phyloP scores from a whole-genome alignment of 2,797 vertebrate species.

The Neostethus bicornis region DNA sequence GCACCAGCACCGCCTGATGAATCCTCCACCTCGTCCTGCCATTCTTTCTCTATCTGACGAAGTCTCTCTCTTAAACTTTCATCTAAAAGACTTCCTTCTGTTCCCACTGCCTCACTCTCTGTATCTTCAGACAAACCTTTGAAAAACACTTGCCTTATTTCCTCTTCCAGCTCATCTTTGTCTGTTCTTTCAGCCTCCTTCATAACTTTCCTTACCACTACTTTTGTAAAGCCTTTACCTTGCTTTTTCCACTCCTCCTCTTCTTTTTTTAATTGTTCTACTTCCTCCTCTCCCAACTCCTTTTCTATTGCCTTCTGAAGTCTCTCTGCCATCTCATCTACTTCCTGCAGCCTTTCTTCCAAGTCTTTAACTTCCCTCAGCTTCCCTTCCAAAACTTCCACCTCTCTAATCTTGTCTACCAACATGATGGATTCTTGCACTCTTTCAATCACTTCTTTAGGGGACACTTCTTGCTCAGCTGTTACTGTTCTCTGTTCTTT shows the following conservation, averaged over 20 bases:
- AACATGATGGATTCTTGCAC: constrained; percentile 39
- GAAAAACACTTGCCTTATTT: constrained; percentile 73
- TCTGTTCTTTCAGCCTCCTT: constrained; percentile 11
- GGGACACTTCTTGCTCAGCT: constrained; percentile 24
- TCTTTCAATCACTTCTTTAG: constrained; percentile 36
- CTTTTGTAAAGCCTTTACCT: constrained; percentile 12
- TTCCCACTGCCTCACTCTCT: constrained; percentile 14
- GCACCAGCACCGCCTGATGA: constrained; percentile 5
- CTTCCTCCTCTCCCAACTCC: constrained; percentile 57
- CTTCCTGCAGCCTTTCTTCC: constrained; percentile 67
- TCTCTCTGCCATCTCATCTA: constrained; percentile 63
- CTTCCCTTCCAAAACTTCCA: constrained; percentile 51
- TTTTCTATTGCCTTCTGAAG: constrained; percentile 63
- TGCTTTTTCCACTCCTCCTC: constrained; percentile 19
- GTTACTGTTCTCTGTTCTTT: constrained; percentile 18
- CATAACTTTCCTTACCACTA: constrained; percentile 30
- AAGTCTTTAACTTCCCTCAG: constrained; percentile 70
- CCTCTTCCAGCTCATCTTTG: constrained; percentile 56
- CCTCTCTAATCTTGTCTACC: constrained; percentile 54
- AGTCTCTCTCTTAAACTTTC: constrained; percentile 41
- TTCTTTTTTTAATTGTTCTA: constrained; percentile 50
- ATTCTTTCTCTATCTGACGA: constrained; percentile 44
- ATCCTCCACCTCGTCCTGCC: constrained; percentile 39
- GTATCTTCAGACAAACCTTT: constrained; percentile 58
- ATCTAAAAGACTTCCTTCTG: constrained; percentile 15